phyloP scores from a whole-genome alignment of 2,113 vertebrate species.

The cat (Felis catus) region F.catus_Fca126_mat1.0 CM031415.1:85021501-85022000 shows the following conservation, averaged over 20 bases:
- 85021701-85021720: not conserved
- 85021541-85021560: too few relatives aligned
- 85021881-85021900: not conserved
- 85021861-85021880: not conserved
- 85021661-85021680: not conserved
- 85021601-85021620: not conserved
- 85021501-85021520: too few relatives aligned
- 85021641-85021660: not conserved
- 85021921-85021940: not conserved
- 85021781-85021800: not conserved
- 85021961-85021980: not conserved
- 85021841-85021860: not conserved
- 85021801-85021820: not conserved
- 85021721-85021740: not conserved
- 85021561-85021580: too few relatives aligned
- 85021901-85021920: not conserved
- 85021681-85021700: not conserved
- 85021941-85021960: not conserved
- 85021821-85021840: too few relatives aligned
- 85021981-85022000: not conserved
- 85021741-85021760: rapidly evolving
- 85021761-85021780: not conserved
- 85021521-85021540: too few relatives aligned
- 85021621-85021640: not conserved
- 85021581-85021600: too few relatives aligned